Conservation (phyloP, 2,888 invertebrate species). For the Cosmorhoe ocellata region DNA sequence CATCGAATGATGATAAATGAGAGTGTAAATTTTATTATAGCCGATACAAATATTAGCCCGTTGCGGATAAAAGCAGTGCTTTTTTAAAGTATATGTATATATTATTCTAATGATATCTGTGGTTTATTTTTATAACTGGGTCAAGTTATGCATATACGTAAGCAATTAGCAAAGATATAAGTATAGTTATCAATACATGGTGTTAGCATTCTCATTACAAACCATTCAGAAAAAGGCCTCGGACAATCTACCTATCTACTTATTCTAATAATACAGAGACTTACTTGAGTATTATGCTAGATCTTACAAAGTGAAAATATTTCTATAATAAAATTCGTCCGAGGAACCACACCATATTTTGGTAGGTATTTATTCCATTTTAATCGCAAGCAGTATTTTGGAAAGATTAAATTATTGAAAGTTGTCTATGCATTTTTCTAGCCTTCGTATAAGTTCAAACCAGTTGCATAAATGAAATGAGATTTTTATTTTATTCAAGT, state of each 20-base stretch:
- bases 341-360: not conserved
- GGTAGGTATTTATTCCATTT: too few species aligned
- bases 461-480: not conserved
- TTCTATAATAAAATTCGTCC: not conserved
- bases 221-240: conserved; percentile 2
- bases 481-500: not conserved
- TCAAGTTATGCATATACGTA: conserved; percentile 41
- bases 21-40: too few species aligned
- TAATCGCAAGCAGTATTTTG: too few species aligned
- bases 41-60: not conserved
- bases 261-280: conserved; percentile 1
- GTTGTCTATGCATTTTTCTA: too few species aligned
- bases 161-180: too few species aligned
- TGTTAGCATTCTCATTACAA: not conserved
- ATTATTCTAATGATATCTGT: conserved; percentile 67
- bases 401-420: too few species aligned
- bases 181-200: too few species aligned
- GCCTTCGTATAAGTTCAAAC: too few species aligned
- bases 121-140: conserved; percentile 64
- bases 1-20: too few species aligned
- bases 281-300: conserved; percentile 3
- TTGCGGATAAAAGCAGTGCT: conserved; percentile 40
- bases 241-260: not conserved
- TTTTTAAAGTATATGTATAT: too few species aligned
- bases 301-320: not conserved